Evolutionary conservation across 2,797 vertebrate genomes (phyloP).

Genomic region (Eulemur coronatus): DNA sequence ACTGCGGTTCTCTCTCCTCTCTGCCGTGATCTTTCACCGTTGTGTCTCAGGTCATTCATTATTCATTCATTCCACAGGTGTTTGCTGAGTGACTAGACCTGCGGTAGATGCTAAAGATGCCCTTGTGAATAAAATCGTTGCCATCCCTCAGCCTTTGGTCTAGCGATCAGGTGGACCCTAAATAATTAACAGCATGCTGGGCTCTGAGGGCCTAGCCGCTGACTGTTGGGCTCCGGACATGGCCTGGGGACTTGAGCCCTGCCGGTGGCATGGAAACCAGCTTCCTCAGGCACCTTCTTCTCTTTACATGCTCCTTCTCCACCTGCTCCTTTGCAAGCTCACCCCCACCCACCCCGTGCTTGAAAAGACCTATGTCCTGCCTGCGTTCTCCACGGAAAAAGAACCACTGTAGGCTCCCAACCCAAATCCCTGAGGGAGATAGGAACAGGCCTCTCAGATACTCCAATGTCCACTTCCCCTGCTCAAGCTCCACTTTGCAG

Average conservation of each 20-base stretch:
- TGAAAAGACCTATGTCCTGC: neutral
- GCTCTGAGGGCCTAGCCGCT: neutral
- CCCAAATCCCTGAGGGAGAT: neutral
- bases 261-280: neutral
- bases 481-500: constrained; percentile 50
- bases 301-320: neutral
- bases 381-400: neutral
- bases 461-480: neutral
- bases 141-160: neutral
- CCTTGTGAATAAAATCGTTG: neutral
- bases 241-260: neutral
- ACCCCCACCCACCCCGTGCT: neutral
- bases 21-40: neutral
- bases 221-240: neutral
- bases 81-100: neutral
- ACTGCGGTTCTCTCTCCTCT: neutral
- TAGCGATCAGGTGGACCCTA: neutral
- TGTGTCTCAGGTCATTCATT: neutral
- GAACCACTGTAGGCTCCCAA: neutral
- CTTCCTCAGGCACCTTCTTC: neutral
- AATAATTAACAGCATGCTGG: neutral
- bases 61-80: neutral
- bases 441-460: neutral
- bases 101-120: neutral
- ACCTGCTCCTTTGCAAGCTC: neutral